These are phyloP conservation scores for Periparus ater DNA, from an alignment of 2,797 vertebrate species.

Conservation along the genomic window DNA sequence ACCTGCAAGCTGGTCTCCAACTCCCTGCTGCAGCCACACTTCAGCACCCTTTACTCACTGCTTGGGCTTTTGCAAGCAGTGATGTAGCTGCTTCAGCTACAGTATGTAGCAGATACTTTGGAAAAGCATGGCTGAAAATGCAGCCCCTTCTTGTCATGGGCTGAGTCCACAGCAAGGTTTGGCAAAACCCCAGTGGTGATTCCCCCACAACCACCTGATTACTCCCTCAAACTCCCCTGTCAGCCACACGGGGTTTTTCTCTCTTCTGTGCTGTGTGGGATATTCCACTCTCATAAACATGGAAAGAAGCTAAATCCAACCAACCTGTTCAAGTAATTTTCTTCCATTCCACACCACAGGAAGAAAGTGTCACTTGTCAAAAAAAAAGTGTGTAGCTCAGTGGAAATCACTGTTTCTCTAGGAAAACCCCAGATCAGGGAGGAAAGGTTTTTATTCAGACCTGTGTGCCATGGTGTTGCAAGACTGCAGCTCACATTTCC, in stretches of 20 bases:
- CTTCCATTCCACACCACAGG: neutral
- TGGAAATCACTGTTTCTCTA: neutral
- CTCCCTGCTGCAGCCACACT: fast-evolving
- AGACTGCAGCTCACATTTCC: conserved; percentile 23
- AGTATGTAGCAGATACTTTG: neutral
- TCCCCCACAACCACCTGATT: neutral
- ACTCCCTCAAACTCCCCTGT: neutral
- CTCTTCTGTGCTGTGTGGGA: neutral
- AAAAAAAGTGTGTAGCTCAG: neutral
- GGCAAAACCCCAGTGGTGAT: neutral
- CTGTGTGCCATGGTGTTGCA: neutral
- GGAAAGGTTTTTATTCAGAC: neutral
- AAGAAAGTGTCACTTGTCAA: neutral
- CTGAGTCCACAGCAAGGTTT: neutral
- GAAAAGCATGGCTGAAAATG: neutral
- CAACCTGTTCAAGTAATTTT: neutral
- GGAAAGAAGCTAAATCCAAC: neutral
- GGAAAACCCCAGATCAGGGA: neutral
- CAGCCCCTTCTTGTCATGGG: neutral
- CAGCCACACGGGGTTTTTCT: neutral
- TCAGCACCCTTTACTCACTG: neutral
- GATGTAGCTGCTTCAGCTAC: neutral
- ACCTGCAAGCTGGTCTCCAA: neutral
- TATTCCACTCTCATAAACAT: neutral
- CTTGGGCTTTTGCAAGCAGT: neutral